Base-by-base conservation (phyloP, 2,888 invertebrate genomes). In the Ctena decussata region DNA sequence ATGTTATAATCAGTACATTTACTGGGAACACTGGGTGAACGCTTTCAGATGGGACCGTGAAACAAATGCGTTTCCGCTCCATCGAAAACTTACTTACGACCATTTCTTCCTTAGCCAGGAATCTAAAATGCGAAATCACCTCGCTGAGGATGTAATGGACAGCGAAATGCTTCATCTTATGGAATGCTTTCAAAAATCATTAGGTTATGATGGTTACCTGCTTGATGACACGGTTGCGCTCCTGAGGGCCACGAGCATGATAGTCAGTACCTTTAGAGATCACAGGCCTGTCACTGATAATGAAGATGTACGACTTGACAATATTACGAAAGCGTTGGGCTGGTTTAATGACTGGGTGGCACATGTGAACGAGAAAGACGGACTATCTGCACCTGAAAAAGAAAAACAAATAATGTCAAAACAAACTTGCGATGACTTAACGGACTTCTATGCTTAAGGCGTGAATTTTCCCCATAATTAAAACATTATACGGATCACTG, bases 331-430 rank as follows among this genome's bases (percentile, higher is more conserved):
- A 24, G 49, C 76, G 11, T 39, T 76, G n/a, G 11, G 3, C 11
- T 76, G 76, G 76, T 76, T 76, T 60, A 37, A 24, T 6, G 39
- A 76, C 37, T 76, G n/a, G n/a, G n/a, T n/a, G n/a, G n/a, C n/a
- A n/a, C n/a, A n/a, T n/a, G n/a, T n/a, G n/a, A n/a, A n/a, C 60
- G n/a, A 24, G 8, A 35, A 35, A 37, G 27, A 35, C 57, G 24
- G 37, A 8, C 15, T 32, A 8, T 1, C n/a, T 32, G 12, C 8
- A 8, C n/a, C 37, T 8, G 24, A 37, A n/a, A 76, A 39, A 60
- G 76, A 76, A 1, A 76, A 76, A 41, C 35, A 57, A 32, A 18
- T 76, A 5, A 76, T 76, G 49, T 76, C 76, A 30, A n/a, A 24
- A n/a, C 74, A 74, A 53, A 74, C 74, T 12, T 24, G 74, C 44